Percentiles rank a stretch among this genome's conserved stretches.
These are phyloP conservation scores for Drosophila asahinai DNA, from an alignment of 1,140 invertebrate genomes.

Conservation along the genomic window DNA sequence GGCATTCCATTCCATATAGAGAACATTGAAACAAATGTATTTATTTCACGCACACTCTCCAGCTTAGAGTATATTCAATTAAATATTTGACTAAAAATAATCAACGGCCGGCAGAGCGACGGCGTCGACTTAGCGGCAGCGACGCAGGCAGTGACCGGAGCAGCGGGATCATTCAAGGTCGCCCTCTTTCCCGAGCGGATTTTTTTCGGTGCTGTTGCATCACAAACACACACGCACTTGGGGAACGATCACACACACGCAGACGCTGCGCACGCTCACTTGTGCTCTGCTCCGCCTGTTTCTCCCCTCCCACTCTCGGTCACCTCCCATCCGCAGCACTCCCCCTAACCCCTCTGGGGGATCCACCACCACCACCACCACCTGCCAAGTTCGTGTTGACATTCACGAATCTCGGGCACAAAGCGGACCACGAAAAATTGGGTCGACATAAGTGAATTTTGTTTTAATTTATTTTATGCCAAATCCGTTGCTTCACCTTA, in stretches of 20 bases:
- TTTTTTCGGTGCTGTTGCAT: constrained; percentile 60
- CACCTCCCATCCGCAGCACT: constrained; percentile 39
- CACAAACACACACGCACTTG: constrained; percentile 33
- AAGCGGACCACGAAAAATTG: constrained; percentile 68
- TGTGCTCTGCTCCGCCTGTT: constrained; percentile 4
- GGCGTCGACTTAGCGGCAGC: constrained; percentile 29
- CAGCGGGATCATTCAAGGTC: constrained; percentile 75
- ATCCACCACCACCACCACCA: constrained; percentile 17
- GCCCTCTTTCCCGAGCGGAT: constrained; percentile 62
- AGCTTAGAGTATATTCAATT: constrained; percentile 21
- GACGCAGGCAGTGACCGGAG: constrained; percentile 22
- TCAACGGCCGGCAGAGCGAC: constrained; percentile 35
- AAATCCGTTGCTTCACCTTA: constrained; percentile 66
- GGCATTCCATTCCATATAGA: neutral
- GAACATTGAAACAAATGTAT: neutral
- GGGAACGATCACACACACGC: constrained; percentile 5
- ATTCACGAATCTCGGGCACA: constrained; percentile 70
- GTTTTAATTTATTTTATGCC: constrained; percentile 63
- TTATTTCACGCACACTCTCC: constrained; percentile 5
- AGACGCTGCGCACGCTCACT: constrained; percentile 52
- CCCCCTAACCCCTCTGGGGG: constrained; percentile 5
- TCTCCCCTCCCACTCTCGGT: constrained; percentile 17
- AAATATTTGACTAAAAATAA: constrained; percentile 66
- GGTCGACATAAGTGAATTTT: constrained; percentile 76
- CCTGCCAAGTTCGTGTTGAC: constrained; percentile 67